Conservation (phyloP, 2,113 vertebrate genomes). For the Mesoclemmys tuberculata region DNA sequence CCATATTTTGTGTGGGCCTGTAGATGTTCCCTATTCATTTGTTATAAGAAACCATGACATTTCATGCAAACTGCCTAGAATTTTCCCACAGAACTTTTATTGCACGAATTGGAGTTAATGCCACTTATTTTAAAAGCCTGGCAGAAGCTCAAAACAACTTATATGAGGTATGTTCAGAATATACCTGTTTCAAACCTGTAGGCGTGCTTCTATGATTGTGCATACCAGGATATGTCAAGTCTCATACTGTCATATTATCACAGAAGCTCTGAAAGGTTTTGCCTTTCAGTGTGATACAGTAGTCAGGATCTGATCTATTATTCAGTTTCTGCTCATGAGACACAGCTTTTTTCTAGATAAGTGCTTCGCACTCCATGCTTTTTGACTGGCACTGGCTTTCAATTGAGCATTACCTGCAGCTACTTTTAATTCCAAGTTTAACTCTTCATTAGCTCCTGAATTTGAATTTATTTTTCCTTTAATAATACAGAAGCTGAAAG, state of each 20-base stretch:
- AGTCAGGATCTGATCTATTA: rapidly evolving
- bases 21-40: background rate
- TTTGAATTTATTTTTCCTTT: slow-evolving; percentile 21
- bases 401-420: background rate
- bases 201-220: rapidly evolving
- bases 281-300: background rate
- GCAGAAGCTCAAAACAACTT: background rate
- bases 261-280: background rate
- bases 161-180: background rate
- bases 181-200: background rate
- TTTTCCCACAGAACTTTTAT: rapidly evolving
- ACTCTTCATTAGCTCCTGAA: background rate
- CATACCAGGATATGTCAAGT: background rate
- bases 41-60: background rate
- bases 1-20: background rate
- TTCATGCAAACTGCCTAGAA: background rate
- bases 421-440: background rate
- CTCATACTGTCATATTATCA: background rate
- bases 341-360: background rate
- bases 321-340: background rate
- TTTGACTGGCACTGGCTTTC: background rate
- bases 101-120: background rate
- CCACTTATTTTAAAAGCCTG: background rate
- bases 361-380: background rate
- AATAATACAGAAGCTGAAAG: background rate